These are phyloP conservation scores for Stenolophus ochropezus DNA, from an alignment of 2,888 invertebrate species.

Conservation along the genomic window DNA sequence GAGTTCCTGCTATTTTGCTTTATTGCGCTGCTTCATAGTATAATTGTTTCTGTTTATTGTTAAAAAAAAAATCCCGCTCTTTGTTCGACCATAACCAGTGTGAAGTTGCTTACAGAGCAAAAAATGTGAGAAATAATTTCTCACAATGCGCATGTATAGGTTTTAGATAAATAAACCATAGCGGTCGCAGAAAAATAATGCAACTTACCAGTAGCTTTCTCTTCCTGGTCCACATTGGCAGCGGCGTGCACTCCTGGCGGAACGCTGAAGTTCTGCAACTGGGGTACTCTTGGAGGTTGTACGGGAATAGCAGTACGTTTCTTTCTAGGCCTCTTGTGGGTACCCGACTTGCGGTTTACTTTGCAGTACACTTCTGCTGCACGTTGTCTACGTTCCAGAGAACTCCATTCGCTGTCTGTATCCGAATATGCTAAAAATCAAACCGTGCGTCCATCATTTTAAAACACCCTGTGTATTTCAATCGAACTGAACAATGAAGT, in stretches of 20 bases:
- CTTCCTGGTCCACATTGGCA: conserved; percentile 67
- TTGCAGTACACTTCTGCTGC: conserved; percentile 79
- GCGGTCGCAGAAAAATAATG: too few species aligned
- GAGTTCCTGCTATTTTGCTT: too few species aligned
- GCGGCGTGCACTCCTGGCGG: conserved; percentile 69
- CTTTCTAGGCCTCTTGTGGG: conserved; percentile 83
- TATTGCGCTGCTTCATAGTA: too few species aligned
- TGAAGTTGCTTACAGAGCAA: too few species aligned
- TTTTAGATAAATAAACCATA: background rate
- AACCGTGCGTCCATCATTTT: background rate
- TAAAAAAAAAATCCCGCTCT: too few species aligned
- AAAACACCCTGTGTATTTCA: background rate
- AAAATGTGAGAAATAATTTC: background rate
- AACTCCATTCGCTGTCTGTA: conserved; percentile 92
- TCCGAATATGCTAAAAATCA: conserved; percentile 83
- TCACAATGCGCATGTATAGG: background rate
- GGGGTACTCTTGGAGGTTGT: conserved; percentile 88
- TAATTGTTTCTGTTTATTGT: too few species aligned
- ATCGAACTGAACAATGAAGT: too few species aligned
- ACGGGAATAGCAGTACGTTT: conserved; percentile 88
- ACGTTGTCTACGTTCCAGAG: conserved; percentile 77
- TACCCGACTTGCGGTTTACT: conserved; percentile 80
- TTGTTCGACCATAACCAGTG: too few species aligned
- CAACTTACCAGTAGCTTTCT: conserved; percentile 69
- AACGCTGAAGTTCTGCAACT: conserved; percentile 73